Percentiles rank a stretch among this genome's conserved stretches.
Evolutionary conservation across 92 coral and sea anemone species (phyloP).

Genomic region (Isaurus tuberculatus): DNA sequence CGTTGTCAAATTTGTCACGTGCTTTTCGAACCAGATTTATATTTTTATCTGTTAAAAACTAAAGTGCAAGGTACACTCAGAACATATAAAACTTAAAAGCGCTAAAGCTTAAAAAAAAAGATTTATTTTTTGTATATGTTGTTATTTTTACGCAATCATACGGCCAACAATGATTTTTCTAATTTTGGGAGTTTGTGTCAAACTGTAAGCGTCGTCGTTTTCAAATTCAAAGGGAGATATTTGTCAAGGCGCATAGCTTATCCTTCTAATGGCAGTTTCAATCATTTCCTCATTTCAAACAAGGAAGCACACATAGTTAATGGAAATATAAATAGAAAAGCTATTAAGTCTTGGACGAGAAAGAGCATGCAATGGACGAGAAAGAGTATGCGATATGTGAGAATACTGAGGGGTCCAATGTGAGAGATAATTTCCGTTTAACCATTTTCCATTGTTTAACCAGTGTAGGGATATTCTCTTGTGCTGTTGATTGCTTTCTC

Average conservation of each 20-base stretch:
- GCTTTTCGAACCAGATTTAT: conserved; percentile 36
- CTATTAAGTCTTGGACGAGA: conserved; percentile 7
- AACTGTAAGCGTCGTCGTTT: conserved; percentile 12
- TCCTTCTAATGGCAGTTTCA: conserved; percentile 43
- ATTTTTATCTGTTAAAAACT: too few relatives aligned
- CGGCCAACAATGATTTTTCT: conserved; percentile 22
- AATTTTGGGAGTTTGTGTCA: conserved; percentile 46
- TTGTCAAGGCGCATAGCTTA: conserved; percentile 61
- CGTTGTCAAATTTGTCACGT: conserved; percentile 10
- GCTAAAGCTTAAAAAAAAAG: conserved; percentile 14
- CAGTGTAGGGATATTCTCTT: conserved; percentile 65
- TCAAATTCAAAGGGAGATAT: conserved; percentile 57
- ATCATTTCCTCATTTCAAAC: conserved; percentile 50
- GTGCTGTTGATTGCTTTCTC: conserved; percentile 79
- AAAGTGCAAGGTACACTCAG: conserved; percentile 24
- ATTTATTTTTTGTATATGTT: conserved; percentile 42
- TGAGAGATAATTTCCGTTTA: conserved; percentile 52
- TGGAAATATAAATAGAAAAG: conserved; percentile 36
- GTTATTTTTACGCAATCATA: conserved; percentile 47
- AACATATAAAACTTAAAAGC: conserved; percentile 32
- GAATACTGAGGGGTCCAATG: conserved; percentile 33
- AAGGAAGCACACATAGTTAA: conserved; percentile 65
- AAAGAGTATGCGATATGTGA: conserved; percentile 12
- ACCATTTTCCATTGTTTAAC: conserved; percentile 74
- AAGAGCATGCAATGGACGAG: not conserved